Evolutionary conservation across 2,888 invertebrate genomes (phyloP).

Genomic region (Cyclophora albipunctata): DNA sequence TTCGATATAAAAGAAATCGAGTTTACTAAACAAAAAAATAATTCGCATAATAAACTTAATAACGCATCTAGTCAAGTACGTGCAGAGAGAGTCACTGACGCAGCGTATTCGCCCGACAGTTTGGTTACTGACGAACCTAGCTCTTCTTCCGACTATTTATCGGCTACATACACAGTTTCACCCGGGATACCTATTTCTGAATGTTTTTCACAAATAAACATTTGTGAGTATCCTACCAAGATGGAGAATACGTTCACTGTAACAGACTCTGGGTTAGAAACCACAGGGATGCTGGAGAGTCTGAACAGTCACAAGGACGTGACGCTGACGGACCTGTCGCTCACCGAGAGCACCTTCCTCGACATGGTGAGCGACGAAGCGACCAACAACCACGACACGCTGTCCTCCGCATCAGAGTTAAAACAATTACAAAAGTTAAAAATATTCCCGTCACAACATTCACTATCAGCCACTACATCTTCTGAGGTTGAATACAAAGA

Average conservation of each 20-base stretch:
- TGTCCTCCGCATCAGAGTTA: conserved; percentile 33
- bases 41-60: conserved; percentile 5
- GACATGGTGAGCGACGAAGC: conserved; percentile 51
- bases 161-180: conserved; percentile 52
- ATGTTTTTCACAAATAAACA: conserved; percentile 41
- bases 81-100: conserved; percentile 33
- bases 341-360: conserved; percentile 60
- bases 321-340: conserved; percentile 51
- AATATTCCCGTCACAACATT: conserved; percentile 17
- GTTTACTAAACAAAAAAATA: conserved; percentile 8
- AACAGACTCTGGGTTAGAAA: conserved; percentile 67
- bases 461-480: conserved; percentile 23
- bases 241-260: conserved; percentile 60
- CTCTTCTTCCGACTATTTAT: conserved; percentile 62
- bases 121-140: conserved; percentile 57
- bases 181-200: conserved; percentile 39
- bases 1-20: conserved; percentile 27
- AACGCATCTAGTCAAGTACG: conserved; percentile 23
- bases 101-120: conserved; percentile 56
- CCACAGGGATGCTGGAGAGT: conserved; percentile 54
- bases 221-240: conserved; percentile 39
- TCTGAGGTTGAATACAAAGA: conserved; percentile 28
- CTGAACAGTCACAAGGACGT: conserved; percentile 53
- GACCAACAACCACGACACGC: conserved; percentile 31
- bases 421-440: conserved; percentile 25